These are phyloP conservation scores for Aelia acuminata DNA, from an alignment of 2,888 invertebrate genomes.

Conservation along the genomic window DNA sequence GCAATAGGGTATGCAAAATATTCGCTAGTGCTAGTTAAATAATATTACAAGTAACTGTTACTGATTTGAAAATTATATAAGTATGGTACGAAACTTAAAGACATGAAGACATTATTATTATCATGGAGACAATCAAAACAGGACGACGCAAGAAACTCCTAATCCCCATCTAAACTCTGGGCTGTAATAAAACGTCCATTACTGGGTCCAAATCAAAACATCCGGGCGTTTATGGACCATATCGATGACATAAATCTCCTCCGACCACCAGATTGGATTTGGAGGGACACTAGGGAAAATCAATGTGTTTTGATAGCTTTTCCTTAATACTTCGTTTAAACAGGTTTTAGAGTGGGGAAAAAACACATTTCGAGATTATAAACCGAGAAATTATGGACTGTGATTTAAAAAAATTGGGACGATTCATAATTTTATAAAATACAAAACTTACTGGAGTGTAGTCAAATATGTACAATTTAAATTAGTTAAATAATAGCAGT, in stretches of 20 bases:
- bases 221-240: constrained; percentile 57
- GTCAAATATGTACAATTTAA: too few species aligned
- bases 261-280: constrained; percentile 55
- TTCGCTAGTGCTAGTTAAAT: too few species aligned
- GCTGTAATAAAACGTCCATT: constrained; percentile 56
- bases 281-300: constrained; percentile 42
- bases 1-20: too few species aligned
- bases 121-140: not conserved
- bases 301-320: constrained; percentile 28
- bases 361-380: not conserved
- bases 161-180: not conserved
- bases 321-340: not conserved
- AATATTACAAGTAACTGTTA: too few species aligned
- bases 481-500: too few species aligned
- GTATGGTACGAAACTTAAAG: too few species aligned
- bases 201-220: constrained; percentile 56
- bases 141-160: not conserved
- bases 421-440: too few species aligned
- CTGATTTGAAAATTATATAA: too few species aligned
- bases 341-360: not conserved
- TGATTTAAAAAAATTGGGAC: too few species aligned
- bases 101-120: not conserved
- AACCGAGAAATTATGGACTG: not conserved
- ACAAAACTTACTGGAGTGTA: too few species aligned
- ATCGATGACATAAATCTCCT: constrained; percentile 56